Evolutionary conservation across 2,113 vertebrate species (phyloP), one percentile per base, ranked within the genome.

Genomic region (Geococcyx californianus): DNA sequence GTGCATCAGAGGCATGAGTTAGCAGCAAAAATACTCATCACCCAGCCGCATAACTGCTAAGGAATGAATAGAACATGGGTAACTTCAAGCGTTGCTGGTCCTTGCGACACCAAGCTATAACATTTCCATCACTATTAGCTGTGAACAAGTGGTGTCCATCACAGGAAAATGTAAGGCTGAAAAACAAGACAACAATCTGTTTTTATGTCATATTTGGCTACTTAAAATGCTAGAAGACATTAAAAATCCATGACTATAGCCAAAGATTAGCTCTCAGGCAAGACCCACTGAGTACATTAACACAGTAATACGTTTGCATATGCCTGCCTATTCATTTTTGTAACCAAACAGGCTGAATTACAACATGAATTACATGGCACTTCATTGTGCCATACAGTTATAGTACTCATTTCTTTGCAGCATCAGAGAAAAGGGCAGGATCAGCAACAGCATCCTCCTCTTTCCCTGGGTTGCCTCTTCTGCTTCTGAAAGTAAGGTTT

Each of bases 131-230:
- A 23, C 98, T 99, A 96, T 99, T 99, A 3, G 99, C 99, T 1
- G 99, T 99, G 98, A 99, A 99, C 82, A 99, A 97, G 95, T 99
- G 99, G 96, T 99, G 99, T 28, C 99, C 99, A n/a, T 99, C 99
- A 31, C 99, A 99, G 47, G 99, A 99, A 97, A 99, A 99, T 0
- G 99, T 99, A 94, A 99, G 98, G 98, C 99, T 99, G 98, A 40
- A 96, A 94, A 84, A 79, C 78, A 93, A 80, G 68, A 59, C 3
- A 34, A 84, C 14, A 64, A 28, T 13, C 5, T 29, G 1, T 47
- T 66, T 69, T 78, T 36, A 10, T 2, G 40, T 34, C 44, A 52
- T 5, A 16, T 24, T 52, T n/a, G 63, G 73, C 74, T 82, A 59
- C 34, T 87, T 36, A 44, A 63, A 75, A 66, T 51, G 66, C 40